phyloP scores from a whole-genome alignment of 2,888 invertebrate species.

The Lasioglossum lativentre region DNA sequence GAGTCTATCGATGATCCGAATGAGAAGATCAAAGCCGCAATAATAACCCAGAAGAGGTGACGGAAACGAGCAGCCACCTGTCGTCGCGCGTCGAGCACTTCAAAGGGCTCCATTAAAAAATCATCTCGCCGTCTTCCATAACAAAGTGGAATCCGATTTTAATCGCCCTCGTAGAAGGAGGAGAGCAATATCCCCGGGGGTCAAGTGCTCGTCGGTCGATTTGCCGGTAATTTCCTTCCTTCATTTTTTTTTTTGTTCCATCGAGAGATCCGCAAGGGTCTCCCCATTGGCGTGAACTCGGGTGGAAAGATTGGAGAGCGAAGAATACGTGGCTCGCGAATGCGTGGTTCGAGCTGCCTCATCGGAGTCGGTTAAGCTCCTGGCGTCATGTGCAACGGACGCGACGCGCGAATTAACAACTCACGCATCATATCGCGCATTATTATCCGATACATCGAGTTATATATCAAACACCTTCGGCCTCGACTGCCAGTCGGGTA shows the following conservation, averaged over 20 bases:
- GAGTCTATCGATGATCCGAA: background rate
- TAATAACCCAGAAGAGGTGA: background rate
- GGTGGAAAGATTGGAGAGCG: slow-evolving; percentile 73
- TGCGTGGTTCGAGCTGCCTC: background rate
- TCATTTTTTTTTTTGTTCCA: slow-evolving; percentile 43
- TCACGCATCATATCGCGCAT: slow-evolving; percentile 82
- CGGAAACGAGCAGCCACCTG: slow-evolving; percentile 23
- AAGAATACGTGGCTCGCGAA: slow-evolving; percentile 59
- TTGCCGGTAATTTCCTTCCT: slow-evolving; percentile 62
- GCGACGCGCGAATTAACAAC: slow-evolving; percentile 80
- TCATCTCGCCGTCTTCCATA: slow-evolving; percentile 27
- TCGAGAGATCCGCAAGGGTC: slow-evolving; percentile 42
- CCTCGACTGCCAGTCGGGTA: slow-evolving; percentile 46
- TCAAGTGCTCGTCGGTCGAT: slow-evolving; percentile 63
- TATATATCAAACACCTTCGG: slow-evolving; percentile 80
- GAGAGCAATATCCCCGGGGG: slow-evolving; percentile 54
- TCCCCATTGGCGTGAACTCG: slow-evolving; percentile 70
- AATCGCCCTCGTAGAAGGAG: slow-evolving; percentile 42
- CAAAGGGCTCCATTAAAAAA: slow-evolving; percentile 44
- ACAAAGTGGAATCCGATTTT: slow-evolving; percentile 39
- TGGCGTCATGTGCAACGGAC: slow-evolving; percentile 77
- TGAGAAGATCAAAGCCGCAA: background rate
- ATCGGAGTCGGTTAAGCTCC: slow-evolving; percentile 33
- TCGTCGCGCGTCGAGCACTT: slow-evolving; percentile 3
- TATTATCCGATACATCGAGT: slow-evolving; percentile 83